Percentiles rank a stretch among this genome's conserved stretches.
Evolutionary conservation across 1,140 invertebrate species (phyloP).

Genomic region (Danaus melanippus): DNA sequence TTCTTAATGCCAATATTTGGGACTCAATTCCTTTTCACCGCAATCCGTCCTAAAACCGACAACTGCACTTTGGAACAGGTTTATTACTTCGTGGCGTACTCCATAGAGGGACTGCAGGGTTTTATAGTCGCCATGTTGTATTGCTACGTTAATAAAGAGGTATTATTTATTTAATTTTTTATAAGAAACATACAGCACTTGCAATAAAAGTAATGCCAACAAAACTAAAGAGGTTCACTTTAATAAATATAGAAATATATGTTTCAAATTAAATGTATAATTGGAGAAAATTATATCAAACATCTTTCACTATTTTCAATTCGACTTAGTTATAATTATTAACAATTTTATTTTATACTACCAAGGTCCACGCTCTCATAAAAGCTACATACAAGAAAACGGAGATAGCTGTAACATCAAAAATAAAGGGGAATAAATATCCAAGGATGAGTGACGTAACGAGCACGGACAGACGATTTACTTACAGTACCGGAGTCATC

Average conservation of each 20-base stretch:
- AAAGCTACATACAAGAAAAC: conserved; percentile 64
- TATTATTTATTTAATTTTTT: conserved; percentile 29
- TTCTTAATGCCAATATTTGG: conserved; percentile 73
- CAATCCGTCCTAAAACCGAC: conserved; percentile 55
- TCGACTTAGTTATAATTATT: no score
- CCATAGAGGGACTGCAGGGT: conserved; percentile 73
- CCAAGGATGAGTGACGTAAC: conserved; percentile 34
- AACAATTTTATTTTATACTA: no score
- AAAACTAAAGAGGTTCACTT: no score
- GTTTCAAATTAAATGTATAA: no score
- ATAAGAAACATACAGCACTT: neutral
- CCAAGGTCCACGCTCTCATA: conserved; percentile 54
- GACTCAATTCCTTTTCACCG: conserved; percentile 69
- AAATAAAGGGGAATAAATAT: conserved; percentile 40
- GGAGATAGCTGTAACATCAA: conserved; percentile 51
- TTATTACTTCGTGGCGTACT: conserved; percentile 72
- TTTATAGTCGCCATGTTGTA: conserved; percentile 73
- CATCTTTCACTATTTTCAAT: no score
- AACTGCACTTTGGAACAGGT: conserved; percentile 68
- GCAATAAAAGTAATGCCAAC: no score
- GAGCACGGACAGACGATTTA: conserved; percentile 42
- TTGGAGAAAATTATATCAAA: no score
- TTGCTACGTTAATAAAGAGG: conserved; percentile 76
- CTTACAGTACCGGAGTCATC: conserved; percentile 46
- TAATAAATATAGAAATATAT: no score